Evolutionary conservation across 1,140 invertebrate species (phyloP).

Genomic region (Drosophila malerkotliana): DNA sequence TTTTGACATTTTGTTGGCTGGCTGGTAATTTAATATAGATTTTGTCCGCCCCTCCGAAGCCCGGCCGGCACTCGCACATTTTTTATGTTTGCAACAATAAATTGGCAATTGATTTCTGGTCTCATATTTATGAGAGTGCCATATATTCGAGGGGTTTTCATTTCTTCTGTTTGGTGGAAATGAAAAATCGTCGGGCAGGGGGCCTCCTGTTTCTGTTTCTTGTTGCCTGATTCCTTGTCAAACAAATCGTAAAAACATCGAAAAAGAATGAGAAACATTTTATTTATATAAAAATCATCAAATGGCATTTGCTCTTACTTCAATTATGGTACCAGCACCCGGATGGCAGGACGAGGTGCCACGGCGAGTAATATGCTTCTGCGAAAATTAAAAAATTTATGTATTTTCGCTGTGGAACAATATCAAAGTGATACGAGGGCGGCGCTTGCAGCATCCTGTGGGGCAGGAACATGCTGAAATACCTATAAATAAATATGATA

Average conservation of each 20-base stretch:
- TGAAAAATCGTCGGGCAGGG: slow-evolving; percentile 50
- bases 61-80: slow-evolving; percentile 26
- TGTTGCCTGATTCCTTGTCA: slow-evolving; percentile 46
- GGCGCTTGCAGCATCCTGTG: slow-evolving; percentile 24
- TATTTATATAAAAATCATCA: slow-evolving; percentile 55
- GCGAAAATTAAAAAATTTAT: slow-evolving; percentile 68
- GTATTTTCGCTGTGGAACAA: slow-evolving; percentile 22
- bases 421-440: slow-evolving; percentile 40
- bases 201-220: slow-evolving; percentile 4
- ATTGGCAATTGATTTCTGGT: slow-evolving; percentile 79
- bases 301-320: slow-evolving; percentile 70
- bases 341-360: neutral
- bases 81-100: slow-evolving; percentile 75
- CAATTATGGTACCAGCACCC: slow-evolving; percentile 53
- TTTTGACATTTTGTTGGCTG: slow-evolving; percentile 71
- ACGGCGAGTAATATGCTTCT: neutral
- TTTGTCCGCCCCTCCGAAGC: slow-evolving; percentile 12
- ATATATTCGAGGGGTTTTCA: slow-evolving; percentile 55
- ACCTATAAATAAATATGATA: slow-evolving; percentile 73
- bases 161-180: slow-evolving; percentile 29
- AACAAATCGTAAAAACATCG: slow-evolving; percentile 71
- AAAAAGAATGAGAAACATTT: slow-evolving; percentile 15
- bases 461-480: slow-evolving; percentile 27
- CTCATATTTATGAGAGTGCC: slow-evolving; percentile 70
- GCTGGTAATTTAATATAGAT: slow-evolving; percentile 78